Conservation (phyloP, 2,113 vertebrate species). For the Climacteris rufus region DNA sequence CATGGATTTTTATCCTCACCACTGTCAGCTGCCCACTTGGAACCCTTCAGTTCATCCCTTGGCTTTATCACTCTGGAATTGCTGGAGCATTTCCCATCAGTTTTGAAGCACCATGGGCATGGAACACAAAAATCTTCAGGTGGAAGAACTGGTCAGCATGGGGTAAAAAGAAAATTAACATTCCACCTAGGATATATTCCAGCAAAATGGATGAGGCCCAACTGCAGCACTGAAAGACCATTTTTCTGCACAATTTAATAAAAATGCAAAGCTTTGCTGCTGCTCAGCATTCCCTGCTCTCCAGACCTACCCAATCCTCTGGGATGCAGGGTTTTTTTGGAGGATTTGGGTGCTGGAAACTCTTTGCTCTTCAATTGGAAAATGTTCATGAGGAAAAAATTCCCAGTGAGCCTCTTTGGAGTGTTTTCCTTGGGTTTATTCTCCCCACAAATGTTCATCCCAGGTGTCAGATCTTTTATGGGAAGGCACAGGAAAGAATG, state of each 20-base stretch:
- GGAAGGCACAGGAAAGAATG: not conserved
- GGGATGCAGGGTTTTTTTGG: not conserved
- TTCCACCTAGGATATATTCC: not conserved
- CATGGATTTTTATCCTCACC: not conserved
- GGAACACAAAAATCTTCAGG: not conserved
- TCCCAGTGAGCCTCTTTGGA: not conserved
- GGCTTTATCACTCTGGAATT: not conserved
- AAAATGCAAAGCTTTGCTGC: not conserved
- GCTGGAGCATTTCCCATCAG: not conserved
- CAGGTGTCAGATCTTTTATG: not conserved
- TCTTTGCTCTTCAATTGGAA: not conserved
- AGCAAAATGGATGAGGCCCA: not conserved
- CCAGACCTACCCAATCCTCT: not conserved
- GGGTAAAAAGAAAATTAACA: not conserved
- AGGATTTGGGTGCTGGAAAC: not conserved
- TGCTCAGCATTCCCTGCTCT: not conserved
- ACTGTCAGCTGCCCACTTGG: not conserved
- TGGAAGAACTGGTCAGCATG: too few species aligned
- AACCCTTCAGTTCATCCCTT: not conserved
- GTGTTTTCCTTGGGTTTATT: not conserved
- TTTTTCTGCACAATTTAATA: not conserved
- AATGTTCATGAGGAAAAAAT: not conserved
- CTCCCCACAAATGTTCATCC: not conserved
- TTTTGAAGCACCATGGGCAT: accelerated
- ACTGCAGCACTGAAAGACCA: not conserved